These are phyloP conservation scores for Cardinalis cardinalis DNA, from an alignment of 2,113 vertebrate species.

Conservation along the genomic window DNA sequence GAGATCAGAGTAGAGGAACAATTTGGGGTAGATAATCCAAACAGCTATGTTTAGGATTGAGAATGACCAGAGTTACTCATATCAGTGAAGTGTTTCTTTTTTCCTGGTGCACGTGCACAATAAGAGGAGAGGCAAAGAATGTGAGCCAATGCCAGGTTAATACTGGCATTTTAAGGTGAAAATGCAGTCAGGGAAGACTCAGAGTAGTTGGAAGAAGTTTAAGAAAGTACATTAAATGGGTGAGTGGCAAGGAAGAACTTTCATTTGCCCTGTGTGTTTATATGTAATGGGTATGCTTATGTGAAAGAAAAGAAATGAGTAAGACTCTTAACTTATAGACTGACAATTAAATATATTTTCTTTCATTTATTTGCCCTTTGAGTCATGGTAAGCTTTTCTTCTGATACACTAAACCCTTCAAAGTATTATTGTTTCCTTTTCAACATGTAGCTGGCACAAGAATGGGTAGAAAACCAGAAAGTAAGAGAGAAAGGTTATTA, in stretches of 20 bases:
- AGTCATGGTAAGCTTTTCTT: not conserved
- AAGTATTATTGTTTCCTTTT: conserved; percentile 16
- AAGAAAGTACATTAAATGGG: not conserved
- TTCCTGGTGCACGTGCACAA: rapidly evolving
- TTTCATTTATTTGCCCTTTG: not conserved
- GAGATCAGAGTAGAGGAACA: not conserved
- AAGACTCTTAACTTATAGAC: not conserved
- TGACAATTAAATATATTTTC: no score
- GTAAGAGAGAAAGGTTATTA: conserved; percentile 49
- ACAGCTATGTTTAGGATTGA: rapidly evolving
- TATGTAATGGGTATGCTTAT: not conserved
- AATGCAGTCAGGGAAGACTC: not conserved
- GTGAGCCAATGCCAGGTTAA: not conserved
- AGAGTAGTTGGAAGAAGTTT: not conserved
- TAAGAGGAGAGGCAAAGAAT: not conserved
- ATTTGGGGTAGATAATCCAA: not conserved
- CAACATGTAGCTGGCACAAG: conserved; percentile 68
- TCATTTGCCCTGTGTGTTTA: not conserved
- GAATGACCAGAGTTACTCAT: not conserved
- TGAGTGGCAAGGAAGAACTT: not conserved
- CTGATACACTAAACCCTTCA: not conserved
- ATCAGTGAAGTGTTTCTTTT: not conserved
- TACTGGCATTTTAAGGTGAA: not conserved
- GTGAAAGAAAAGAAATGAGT: not conserved
- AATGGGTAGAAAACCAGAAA: conserved; percentile 68